phyloP scores from a whole-genome alignment of 2,797 vertebrate species.

The Leptodactylus fallax region DNA sequence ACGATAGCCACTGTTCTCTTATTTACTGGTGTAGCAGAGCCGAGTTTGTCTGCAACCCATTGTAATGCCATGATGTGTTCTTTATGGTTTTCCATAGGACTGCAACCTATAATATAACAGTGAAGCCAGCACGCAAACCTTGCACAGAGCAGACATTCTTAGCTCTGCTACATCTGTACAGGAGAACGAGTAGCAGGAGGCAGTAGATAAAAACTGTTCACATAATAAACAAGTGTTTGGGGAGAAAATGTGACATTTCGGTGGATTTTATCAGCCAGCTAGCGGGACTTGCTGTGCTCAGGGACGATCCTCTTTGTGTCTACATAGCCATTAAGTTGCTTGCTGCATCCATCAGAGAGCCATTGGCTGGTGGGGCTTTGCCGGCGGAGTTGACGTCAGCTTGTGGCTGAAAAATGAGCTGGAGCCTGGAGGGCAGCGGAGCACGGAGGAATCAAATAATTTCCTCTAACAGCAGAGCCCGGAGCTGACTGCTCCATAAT shows the following conservation, averaged over 20 bases:
- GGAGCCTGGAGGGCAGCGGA: conserved; percentile 70
- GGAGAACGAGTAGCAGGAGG: neutral
- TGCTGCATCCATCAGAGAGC: conserved; percentile 64
- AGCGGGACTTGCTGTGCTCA: conserved; percentile 38
- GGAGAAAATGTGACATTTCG: conserved; percentile 61
- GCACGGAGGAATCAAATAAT: conserved; percentile 69
- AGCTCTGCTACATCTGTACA: neutral
- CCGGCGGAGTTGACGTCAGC: conserved; percentile 76
- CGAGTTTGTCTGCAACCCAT: neutral
- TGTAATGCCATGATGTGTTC: neutral
- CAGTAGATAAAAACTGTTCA: conserved; percentile 7
- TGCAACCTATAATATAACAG: too few relatives aligned
- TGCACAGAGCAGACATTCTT: neutral
- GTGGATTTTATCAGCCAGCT: conserved; percentile 61
- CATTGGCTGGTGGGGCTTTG: conserved; percentile 65
- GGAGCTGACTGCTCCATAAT: conserved; percentile 49
- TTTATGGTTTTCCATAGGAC: neutral
- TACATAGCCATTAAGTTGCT: conserved; percentile 38
- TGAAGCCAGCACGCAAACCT: neutral
- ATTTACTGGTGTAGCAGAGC: neutral
- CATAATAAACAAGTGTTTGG: neutral
- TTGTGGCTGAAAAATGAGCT: conserved; percentile 71
- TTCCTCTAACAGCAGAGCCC: conserved; percentile 67
- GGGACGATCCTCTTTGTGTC: neutral
- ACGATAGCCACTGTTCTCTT: neutral